Evolutionary conservation across 2,113 vertebrate genomes (phyloP).

Genomic region (Diadophis punctatus): DNA sequence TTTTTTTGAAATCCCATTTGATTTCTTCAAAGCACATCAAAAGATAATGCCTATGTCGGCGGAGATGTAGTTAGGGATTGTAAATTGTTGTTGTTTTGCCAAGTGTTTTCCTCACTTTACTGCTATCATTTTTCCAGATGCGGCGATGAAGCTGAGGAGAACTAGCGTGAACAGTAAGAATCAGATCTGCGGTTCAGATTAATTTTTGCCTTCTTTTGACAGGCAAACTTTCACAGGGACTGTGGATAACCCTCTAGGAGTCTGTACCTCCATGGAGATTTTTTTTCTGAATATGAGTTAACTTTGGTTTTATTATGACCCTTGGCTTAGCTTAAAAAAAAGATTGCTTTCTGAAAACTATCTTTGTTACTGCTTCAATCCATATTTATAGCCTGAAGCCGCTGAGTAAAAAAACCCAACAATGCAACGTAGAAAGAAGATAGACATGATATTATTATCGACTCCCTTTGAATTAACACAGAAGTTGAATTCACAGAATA

Average conservation of each 20-base stretch:
- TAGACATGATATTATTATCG: neutral
- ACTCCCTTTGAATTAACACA: neutral
- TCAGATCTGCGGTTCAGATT: slow-evolving; percentile 2
- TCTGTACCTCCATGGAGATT: neutral
- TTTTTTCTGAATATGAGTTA: slow-evolving; percentile 18
- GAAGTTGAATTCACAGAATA: neutral
- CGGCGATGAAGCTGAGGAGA: slow-evolving; percentile 10
- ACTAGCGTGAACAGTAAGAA: neutral
- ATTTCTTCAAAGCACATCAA: neutral
- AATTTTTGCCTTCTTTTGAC: slow-evolving; percentile 10
- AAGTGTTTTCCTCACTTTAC: slow-evolving; percentile 16
- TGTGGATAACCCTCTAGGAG: neutral
- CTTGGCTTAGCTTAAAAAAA: slow-evolving; percentile 25
- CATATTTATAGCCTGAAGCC: neutral
- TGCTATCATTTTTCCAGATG: slow-evolving; percentile 1
- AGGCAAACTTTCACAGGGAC: neutral
- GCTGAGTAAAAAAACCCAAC: neutral
- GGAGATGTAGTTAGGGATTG: slow-evolving; percentile 9
- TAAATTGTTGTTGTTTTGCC: slow-evolving; percentile 22
- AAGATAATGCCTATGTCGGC: slow-evolving; percentile 20
- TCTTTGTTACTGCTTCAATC: neutral
- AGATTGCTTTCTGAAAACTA: slow-evolving; percentile 5
- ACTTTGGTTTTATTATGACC: slow-evolving; percentile 8
- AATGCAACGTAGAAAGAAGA: neutral
- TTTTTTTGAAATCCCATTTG: slow-evolving; percentile 15